Evolutionary conservation across 2,113 vertebrate genomes (phyloP).

Genomic region (Chloebia gouldiae): DNA sequence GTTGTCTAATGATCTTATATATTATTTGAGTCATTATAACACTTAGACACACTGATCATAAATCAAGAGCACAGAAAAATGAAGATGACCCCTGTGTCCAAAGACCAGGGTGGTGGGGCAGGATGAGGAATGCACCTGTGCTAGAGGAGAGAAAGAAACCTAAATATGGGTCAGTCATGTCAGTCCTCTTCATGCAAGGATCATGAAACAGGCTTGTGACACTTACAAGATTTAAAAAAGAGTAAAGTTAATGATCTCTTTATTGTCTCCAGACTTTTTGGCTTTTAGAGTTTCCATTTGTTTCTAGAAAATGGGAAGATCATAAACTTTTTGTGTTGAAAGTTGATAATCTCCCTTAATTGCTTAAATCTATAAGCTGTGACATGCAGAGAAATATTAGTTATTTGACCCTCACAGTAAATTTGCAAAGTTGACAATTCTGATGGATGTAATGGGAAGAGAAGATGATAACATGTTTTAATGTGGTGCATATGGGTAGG

Average conservation of each 20-base stretch:
- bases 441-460: constrained; percentile 60
- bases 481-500: constrained; percentile 56
- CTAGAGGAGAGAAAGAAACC: background rate
- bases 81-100: constrained; percentile 36
- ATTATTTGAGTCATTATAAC: constrained; percentile 35
- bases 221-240: background rate
- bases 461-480: constrained; percentile 62
- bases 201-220: background rate
- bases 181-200: background rate
- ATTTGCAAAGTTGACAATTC: constrained; percentile 48
- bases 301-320: background rate
- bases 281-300: background rate
- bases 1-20: constrained; percentile 10
- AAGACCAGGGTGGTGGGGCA: constrained; percentile 3
- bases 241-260: background rate
- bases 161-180: background rate
- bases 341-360: constrained; percentile 22
- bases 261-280: constrained; percentile 20
- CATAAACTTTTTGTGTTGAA: constrained; percentile 13
- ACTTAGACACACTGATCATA: constrained; percentile 5
- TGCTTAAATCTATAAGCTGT: background rate
- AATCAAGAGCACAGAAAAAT: constrained; percentile 41
- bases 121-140: constrained; percentile 45
- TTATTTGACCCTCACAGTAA: constrained; percentile 54
- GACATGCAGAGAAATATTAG: constrained; percentile 39